A percentile compares a stretch with the other conserved stretches of the same genome.
phyloP scores from a whole-genome alignment of 2,888 invertebrate genomes.

The Alcis repandata region DNA sequence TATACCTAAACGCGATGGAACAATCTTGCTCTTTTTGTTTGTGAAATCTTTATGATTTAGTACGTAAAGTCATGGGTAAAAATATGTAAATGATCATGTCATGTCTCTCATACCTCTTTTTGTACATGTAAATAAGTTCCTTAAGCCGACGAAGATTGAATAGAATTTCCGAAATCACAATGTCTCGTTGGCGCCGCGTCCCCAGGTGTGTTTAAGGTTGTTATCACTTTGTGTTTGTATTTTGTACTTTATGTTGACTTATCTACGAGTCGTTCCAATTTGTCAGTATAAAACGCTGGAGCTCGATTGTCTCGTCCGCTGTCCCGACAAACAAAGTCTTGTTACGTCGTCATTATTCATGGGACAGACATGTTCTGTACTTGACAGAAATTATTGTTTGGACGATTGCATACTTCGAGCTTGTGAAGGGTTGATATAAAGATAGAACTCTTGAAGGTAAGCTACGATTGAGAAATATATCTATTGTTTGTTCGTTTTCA shows the following conservation, averaged over 20 bases:
- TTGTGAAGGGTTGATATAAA: constrained; percentile 41
- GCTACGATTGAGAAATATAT: not conserved
- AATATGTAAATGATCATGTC: too few species aligned
- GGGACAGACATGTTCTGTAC: constrained; percentile 47
- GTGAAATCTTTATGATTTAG: too few species aligned
- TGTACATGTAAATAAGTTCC: too few species aligned
- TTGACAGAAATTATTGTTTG: constrained; percentile 55
- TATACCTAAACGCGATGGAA: too few species aligned
- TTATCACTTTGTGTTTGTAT: constrained; percentile 25
- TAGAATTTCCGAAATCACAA: constrained; percentile 19
- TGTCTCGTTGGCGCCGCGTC: not conserved
- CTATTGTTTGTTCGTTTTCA: not conserved
- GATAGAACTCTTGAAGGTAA: not conserved
- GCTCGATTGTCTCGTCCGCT: constrained; percentile 11
- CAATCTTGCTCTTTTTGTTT: too few species aligned
- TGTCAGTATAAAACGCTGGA: constrained; percentile 50
- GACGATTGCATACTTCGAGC: constrained; percentile 42
- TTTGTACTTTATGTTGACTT: not conserved
- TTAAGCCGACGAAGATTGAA: constrained; percentile 15
- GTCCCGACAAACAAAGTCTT: constrained; percentile 44
- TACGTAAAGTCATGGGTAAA: too few species aligned
- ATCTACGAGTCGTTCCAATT: constrained; percentile 47
- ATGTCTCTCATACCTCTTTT: too few species aligned
- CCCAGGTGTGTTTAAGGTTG: constrained; percentile 23
- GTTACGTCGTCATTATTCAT: constrained; percentile 47